A percentile compares a stretch with the other conserved stretches of the same genome.
These are phyloP conservation scores for Pycnomerus fuliginosus DNA, from an alignment of 2,888 invertebrate genomes.

Conservation along the genomic window DNA sequence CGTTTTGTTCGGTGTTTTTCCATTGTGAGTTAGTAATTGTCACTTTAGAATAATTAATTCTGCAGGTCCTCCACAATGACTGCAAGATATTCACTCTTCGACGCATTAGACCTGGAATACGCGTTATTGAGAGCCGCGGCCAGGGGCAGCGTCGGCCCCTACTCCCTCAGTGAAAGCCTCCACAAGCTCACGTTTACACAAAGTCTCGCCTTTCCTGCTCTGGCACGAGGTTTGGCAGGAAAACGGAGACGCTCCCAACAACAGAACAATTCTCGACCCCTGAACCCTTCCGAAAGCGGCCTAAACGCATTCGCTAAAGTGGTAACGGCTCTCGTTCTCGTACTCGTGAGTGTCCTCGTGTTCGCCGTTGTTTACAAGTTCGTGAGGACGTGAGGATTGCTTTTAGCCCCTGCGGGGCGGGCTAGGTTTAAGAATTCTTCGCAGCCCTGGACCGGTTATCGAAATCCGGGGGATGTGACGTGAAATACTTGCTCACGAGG, in stretches of 20 bases:
- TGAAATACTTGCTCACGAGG: slow-evolving; percentile 23
- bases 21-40: too few relatives aligned
- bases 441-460: slow-evolving; percentile 18
- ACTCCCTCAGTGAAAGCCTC: slow-evolving; percentile 68
- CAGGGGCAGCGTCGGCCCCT: slow-evolving; percentile 70
- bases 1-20: too few relatives aligned
- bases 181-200: slow-evolving; percentile 74
- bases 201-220: slow-evolving; percentile 70
- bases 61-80: slow-evolving; percentile 64
- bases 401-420: slow-evolving; percentile 62
- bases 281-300: slow-evolving; percentile 65
- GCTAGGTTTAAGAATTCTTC: slow-evolving; percentile 29
- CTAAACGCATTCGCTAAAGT: slow-evolving; percentile 71
- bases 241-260: slow-evolving; percentile 61
- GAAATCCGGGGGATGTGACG: slow-evolving; percentile 32
- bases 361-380: slow-evolving; percentile 74
- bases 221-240: slow-evolving; percentile 67
- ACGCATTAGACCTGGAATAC: slow-evolving; percentile 70
- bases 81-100: slow-evolving; percentile 66
- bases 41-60: too few relatives aligned
- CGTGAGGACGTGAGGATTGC: slow-evolving; percentile 74
- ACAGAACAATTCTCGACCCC: slow-evolving; percentile 54
- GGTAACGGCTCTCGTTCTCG: slow-evolving; percentile 67
- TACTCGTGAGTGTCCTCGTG: slow-evolving; percentile 69
- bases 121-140: slow-evolving; percentile 68